These are phyloP conservation scores for Pheosia gnoma DNA, from an alignment of 2,888 invertebrate genomes.

Conservation along the genomic window DNA sequence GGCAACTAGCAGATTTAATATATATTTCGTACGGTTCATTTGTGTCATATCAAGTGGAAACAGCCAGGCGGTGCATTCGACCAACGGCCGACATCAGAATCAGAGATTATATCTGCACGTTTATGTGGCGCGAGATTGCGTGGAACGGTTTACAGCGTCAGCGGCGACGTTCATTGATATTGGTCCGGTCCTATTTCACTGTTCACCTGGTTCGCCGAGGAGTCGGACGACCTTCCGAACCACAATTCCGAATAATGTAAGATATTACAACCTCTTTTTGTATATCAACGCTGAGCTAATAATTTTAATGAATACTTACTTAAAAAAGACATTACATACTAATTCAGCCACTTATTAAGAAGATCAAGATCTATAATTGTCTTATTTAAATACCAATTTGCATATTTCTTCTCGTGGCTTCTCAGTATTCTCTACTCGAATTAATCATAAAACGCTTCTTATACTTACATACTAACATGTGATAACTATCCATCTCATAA, in stretches of 20 bases:
- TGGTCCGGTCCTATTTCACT: constrained; percentile 30
- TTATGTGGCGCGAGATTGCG: constrained; percentile 44
- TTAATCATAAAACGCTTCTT: too few species aligned
- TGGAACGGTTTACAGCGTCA: constrained; percentile 19
- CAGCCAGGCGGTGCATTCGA: constrained; percentile 8
- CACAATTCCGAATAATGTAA: neutral
- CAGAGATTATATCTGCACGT: constrained; percentile 35
- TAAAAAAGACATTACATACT: too few species aligned
- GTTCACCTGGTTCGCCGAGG: constrained; percentile 26
- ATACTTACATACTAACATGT: too few species aligned
- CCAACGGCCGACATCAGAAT: constrained; percentile 28
- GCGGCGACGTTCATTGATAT: constrained; percentile 28
- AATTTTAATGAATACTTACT: too few species aligned
- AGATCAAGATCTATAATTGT: too few species aligned
- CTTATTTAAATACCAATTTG: too few species aligned
- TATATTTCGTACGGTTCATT: constrained; percentile 70
- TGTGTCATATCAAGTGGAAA: constrained; percentile 74
- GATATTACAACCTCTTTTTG: neutral
- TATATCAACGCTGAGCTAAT: neutral
- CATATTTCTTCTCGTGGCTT: too few species aligned
- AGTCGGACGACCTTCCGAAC: neutral
- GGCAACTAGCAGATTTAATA: constrained; percentile 54
- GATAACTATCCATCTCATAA: too few species aligned
- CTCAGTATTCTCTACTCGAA: too few species aligned
- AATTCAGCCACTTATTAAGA: too few species aligned